These are phyloP conservation scores for Lomographa bimaculata DNA, from an alignment of 2,888 invertebrate genomes.

Conservation along the genomic window DNA sequence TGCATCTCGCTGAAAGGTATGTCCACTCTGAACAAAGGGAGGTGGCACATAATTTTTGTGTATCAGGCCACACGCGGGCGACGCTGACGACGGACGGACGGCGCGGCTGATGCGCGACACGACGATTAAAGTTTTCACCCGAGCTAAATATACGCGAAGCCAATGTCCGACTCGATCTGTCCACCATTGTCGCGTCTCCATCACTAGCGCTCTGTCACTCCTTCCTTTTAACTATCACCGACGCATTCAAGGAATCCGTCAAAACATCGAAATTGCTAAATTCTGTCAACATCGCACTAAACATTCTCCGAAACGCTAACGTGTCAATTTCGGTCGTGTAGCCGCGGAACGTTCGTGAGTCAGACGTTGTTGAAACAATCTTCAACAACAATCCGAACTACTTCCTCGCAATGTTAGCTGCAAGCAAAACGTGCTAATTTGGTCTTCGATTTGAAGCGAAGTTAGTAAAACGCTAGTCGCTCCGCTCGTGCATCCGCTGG, in stretches of 20 bases:
- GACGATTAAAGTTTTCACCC: conserved; percentile 81
- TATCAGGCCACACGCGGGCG: conserved; percentile 75
- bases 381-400: conserved; percentile 29
- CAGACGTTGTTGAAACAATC: conserved; percentile 39
- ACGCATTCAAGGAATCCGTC: conserved; percentile 33
- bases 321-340: conserved; percentile 37
- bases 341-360: conserved; percentile 39
- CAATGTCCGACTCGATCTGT: conserved; percentile 48
- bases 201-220: conserved; percentile 21
- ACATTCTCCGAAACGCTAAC: conserved; percentile 39
- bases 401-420: conserved; percentile 23
- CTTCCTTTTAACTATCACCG: conserved; percentile 7
- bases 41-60: conserved; percentile 78
- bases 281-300: conserved; percentile 40
- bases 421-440: conserved; percentile 26
- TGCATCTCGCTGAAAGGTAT: conserved; percentile 83
- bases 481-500: conserved; percentile 17
- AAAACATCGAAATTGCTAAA: conserved; percentile 26
- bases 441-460: conserved; percentile 14
- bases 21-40: conserved; percentile 82
- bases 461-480: conserved; percentile 15
- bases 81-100: conserved; percentile 68
- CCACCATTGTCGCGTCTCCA: conserved; percentile 36
- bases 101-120: conserved; percentile 65
- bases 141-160: conserved; percentile 67